Evolutionary conservation across 2,797 vertebrate species (phyloP), one percentile per base, ranked within the genome.

Genomic region (Staurois parvus): DNA sequence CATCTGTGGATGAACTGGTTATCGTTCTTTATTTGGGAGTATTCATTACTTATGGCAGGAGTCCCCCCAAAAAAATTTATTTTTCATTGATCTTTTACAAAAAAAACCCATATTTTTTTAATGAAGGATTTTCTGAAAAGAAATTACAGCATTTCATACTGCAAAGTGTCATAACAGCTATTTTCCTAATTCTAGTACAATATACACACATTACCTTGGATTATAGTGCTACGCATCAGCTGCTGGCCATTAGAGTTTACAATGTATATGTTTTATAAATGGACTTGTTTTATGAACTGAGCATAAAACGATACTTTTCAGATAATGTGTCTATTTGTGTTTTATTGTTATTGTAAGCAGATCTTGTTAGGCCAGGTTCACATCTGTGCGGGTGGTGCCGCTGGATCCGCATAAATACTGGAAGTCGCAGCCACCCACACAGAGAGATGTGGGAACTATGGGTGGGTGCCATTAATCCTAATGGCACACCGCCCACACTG

Each of bases 1-100:
- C 12, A 81, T 88, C 42, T 74, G 40, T 37, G 29, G 59, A 62
- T 77, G 40, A 52, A 86, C 17, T 19, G 28, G 24, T 19, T 40
- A 29, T 30, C 66, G 37, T 30, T 64, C 66, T 73, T 42, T 67
- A n/a, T 45, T 69, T 56, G 29, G 67, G 30, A 52, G 17, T 19
- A 52, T 52, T 56, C 28, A 26, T 45, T 21, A 19, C n/a, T 29
- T 2, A 52, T 77, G 26, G 30, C 32, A 2, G 24, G 12, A 66
- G 64, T 21, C 4, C 48, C 48, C 42, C 48, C 15, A 19, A 52
- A 15, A n/a, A 4, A 4, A 5, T 52, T 13, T 52, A 4, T 52
- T 52, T 52, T 52, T 52, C 4, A 52, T 52, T 52, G 48, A 52
- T 52, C 4, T 17, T 52, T 52, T 52, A 5, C 15, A 52, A 52